Percentiles rank a stretch among this genome's conserved stretches.
Conservation (phyloP, 2,888 invertebrate genomes). For the Chironomus riparius region DNA sequence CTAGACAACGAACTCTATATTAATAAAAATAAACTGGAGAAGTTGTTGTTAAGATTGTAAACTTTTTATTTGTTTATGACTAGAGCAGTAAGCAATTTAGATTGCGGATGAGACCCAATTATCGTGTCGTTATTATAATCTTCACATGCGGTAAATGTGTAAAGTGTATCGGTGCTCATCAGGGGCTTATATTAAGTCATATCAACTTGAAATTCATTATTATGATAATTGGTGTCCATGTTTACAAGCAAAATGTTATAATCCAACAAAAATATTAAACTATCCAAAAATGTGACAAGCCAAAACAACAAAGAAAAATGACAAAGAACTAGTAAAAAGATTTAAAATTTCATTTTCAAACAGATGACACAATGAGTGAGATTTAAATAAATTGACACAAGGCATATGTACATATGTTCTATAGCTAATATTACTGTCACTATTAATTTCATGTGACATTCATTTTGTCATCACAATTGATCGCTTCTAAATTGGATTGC, state of each 20-base stretch:
- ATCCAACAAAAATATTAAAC: not conserved
- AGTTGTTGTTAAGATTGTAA: not conserved
- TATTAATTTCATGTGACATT: not conserved
- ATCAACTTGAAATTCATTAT: not conserved
- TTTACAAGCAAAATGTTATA: slow-evolving; percentile 18
- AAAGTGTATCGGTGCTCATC: not conserved
- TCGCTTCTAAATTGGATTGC: slow-evolving; percentile 3
- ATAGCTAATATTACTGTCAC: not conserved
- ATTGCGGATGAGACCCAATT: slow-evolving; percentile 20
- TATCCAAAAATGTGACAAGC: not conserved
- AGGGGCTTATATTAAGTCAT: not conserved
- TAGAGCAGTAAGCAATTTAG: not conserved
- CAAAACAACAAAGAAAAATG: not conserved
- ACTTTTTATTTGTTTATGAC: slow-evolving; percentile 14
- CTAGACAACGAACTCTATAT: not conserved
- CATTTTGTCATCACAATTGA: slow-evolving; percentile 3
- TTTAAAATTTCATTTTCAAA: not conserved
- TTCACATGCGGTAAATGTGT: slow-evolving; percentile 1
- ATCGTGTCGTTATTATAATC: slow-evolving; percentile 10
- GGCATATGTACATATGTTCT: slow-evolving; percentile 6
- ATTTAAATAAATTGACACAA: slow-evolving; percentile 6
- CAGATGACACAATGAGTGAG: too few relatives aligned
- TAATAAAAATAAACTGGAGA: not conserved
- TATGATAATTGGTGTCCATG: slow-evolving; percentile 5
- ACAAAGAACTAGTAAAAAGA: not conserved